These are phyloP conservation scores for Sarcophilus harrisii DNA, from an alignment of 2,797 vertebrate species.

Conservation along the genomic window DNA sequence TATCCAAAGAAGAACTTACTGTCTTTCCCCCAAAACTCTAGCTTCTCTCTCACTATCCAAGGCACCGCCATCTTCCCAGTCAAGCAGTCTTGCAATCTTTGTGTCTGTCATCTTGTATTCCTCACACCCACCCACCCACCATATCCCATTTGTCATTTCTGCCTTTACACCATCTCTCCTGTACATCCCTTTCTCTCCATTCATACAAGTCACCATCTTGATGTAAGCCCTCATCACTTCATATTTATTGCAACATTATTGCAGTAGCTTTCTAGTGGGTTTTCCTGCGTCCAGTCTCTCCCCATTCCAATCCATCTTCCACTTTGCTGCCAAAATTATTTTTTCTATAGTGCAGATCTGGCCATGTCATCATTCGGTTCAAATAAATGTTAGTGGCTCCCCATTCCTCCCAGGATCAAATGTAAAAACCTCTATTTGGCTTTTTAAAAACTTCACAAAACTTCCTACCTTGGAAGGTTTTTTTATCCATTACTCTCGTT, in stretches of 20 bases:
- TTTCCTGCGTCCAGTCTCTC: background rate
- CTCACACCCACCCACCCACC: background rate
- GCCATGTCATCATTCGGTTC: background rate
- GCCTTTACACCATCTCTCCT: background rate
- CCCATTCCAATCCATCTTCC: background rate
- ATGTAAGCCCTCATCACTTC: background rate
- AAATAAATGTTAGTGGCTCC: background rate
- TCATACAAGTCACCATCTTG: background rate
- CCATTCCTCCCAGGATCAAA: background rate
- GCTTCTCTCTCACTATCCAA: background rate
- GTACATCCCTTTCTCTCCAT: background rate
- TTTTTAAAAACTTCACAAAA: background rate
- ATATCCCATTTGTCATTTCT: background rate
- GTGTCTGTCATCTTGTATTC: background rate
- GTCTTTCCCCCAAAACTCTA: background rate
- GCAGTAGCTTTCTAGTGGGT: background rate
- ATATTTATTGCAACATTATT: background rate
- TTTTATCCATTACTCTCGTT: background rate
- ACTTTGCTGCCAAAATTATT: background rate
- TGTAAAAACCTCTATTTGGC: background rate
- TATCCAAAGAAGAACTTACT: background rate
- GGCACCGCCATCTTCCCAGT: background rate
- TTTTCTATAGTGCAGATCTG: background rate
- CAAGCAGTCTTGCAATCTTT: background rate
- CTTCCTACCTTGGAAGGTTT: background rate